phyloP scores from a whole-genome alignment of 1,140 invertebrate genomes.

The Centruroides sculpturatus region DNA sequence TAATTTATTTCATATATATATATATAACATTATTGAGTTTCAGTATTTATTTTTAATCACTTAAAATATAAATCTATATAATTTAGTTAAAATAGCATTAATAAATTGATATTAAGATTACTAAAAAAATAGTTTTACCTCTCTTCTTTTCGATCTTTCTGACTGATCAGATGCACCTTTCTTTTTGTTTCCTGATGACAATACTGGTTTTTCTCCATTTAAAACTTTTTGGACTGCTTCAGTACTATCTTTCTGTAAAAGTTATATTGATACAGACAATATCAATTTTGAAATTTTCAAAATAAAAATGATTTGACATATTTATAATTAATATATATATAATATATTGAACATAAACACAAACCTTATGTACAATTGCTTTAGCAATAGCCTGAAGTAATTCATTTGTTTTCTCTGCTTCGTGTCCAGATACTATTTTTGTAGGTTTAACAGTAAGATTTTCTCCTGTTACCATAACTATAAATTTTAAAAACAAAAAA shows the following conservation, averaged over 20 bases:
- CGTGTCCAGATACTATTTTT: constrained; percentile 87
- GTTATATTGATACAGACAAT: constrained; percentile 24
- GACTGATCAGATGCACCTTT: constrained; percentile 6
- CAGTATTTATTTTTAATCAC: too few relatives aligned
- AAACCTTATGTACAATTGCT: constrained; percentile 31
- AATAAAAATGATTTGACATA: not conserved
- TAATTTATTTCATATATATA: too few relatives aligned
- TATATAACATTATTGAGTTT: too few relatives aligned
- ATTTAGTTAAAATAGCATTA: too few relatives aligned
- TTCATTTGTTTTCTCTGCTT: constrained; percentile 83
- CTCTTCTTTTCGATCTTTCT: constrained; percentile 12
- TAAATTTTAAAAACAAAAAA: not conserved
- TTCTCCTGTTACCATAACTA: constrained; percentile 46
- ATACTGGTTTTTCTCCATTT: constrained; percentile 16
- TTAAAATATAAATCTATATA: too few relatives aligned
- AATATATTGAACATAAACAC: not conserved
- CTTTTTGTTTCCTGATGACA: constrained; percentile 8
- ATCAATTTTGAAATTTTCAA: constrained; percentile 32
- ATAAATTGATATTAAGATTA: too few relatives aligned
- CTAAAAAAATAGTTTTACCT: not conserved
- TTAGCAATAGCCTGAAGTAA: constrained; percentile 68
- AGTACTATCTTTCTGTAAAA: constrained; percentile 35
- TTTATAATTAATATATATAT: not conserved
- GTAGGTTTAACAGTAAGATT: constrained; percentile 57
- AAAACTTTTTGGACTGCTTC: constrained; percentile 29